phyloP scores from a whole-genome alignment of 2,113 vertebrate species.

The Python bivittatus region DNA sequence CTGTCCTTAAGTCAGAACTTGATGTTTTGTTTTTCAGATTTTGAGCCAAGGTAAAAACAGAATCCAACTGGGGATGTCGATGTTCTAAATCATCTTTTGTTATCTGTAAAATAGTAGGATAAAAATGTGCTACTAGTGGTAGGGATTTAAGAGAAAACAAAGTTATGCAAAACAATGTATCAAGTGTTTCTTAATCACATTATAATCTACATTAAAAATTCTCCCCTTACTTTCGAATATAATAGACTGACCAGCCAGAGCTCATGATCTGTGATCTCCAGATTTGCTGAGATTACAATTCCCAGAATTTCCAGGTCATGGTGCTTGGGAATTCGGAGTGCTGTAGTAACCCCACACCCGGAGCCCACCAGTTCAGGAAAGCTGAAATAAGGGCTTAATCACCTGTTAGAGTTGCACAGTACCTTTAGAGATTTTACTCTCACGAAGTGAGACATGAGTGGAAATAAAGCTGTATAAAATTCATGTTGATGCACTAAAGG shows the following conservation, averaged over 20 bases:
- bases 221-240: neutral
- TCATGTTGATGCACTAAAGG: neutral
- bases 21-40: constrained; percentile 99
- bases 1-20: constrained; percentile 88
- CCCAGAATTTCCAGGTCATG: neutral
- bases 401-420: neutral
- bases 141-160: neutral
- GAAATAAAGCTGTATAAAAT: neutral
- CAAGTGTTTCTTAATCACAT: neutral
- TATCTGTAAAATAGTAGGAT: constrained; percentile 74
- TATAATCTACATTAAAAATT: neutral
- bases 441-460: neutral
- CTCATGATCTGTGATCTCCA: neutral
- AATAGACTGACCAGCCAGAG: neutral
- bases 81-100: constrained; percentile 92
- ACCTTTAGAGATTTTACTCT: neutral
- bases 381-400: neutral
- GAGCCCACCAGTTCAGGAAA: neutral
- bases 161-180: neutral
- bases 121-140: neutral
- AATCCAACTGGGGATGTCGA: constrained; percentile 90
- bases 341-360: neutral
- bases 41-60: constrained; percentile 93
- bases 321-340: neutral
- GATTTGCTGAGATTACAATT: neutral